Conservation (phyloP, 2,113 vertebrate species). For the Origma solitaria region DNA sequence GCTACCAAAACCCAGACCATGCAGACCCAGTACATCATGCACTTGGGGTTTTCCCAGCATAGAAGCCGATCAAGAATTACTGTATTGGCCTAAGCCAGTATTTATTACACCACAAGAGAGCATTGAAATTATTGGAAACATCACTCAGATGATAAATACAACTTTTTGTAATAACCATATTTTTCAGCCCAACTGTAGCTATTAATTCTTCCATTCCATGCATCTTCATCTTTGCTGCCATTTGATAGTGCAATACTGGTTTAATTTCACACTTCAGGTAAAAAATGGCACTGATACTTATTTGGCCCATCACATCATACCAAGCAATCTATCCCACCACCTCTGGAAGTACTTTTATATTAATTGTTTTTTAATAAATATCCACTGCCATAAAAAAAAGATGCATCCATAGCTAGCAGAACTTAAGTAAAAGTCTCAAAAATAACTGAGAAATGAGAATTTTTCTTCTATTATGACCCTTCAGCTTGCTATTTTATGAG, state of each 20-base stretch:
- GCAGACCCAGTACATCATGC: not conserved
- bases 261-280: not conserved
- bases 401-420: not conserved
- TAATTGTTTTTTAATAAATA: not conserved
- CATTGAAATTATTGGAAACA: not conserved
- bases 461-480: not conserved
- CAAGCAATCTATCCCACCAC: not conserved
- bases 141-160: not conserved
- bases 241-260: not conserved
- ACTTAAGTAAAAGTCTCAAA: not conserved
- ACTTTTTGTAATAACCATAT: not conserved
- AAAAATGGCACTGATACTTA: not conserved
- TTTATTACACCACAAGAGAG: not conserved
- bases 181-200: not conserved
- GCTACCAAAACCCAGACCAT: not conserved
- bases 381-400: not conserved
- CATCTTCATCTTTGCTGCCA: not conserved
- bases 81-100: not conserved
- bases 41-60: not conserved
- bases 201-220: not conserved
- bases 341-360: not conserved
- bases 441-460: not conserved
- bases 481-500: not conserved
- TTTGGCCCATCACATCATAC: not conserved
- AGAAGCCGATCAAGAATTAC: not conserved